phyloP scores from a whole-genome alignment of 2,797 vertebrate species.

The Apogon hyalosoma region DNA sequence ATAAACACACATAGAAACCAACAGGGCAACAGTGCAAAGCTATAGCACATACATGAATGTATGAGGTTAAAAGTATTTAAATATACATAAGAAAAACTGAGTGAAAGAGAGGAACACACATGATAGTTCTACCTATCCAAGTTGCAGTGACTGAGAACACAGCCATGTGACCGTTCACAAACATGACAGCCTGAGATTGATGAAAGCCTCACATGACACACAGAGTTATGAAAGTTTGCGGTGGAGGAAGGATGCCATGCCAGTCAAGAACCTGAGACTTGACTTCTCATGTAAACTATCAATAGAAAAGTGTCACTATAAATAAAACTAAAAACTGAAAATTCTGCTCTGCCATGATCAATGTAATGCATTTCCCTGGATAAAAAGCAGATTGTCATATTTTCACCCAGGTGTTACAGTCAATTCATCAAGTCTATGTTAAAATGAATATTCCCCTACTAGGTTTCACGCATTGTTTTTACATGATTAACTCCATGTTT shows the following conservation, averaged over 20 bases:
- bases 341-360: conserved; percentile 6
- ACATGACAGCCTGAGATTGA: conserved; percentile 69
- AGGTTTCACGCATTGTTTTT: neutral
- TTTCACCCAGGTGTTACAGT: neutral
- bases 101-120: neutral
- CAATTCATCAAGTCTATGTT: neutral
- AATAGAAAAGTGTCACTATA: conserved; percentile 18
- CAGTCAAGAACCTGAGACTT: conserved; percentile 55
- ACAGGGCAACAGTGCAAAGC: conserved; percentile 11
- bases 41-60: conserved; percentile 1
- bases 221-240: conserved; percentile 61
- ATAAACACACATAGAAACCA: conserved; percentile 5
- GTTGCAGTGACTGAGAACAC: conserved; percentile 27
- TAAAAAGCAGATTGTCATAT: neutral
- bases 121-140: neutral
- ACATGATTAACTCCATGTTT: neutral
- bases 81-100: conserved; percentile 25
- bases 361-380: conserved; percentile 15
- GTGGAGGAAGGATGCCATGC: conserved; percentile 37
- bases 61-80: neutral
- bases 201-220: conserved; percentile 77
- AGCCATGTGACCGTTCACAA: conserved; percentile 57
- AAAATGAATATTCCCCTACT: neutral
- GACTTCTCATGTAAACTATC: conserved; percentile 34
- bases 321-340: conserved; percentile 16